phyloP scores from a whole-genome alignment of 2,797 vertebrate genomes.

The Atherinosoma microstoma region DNA sequence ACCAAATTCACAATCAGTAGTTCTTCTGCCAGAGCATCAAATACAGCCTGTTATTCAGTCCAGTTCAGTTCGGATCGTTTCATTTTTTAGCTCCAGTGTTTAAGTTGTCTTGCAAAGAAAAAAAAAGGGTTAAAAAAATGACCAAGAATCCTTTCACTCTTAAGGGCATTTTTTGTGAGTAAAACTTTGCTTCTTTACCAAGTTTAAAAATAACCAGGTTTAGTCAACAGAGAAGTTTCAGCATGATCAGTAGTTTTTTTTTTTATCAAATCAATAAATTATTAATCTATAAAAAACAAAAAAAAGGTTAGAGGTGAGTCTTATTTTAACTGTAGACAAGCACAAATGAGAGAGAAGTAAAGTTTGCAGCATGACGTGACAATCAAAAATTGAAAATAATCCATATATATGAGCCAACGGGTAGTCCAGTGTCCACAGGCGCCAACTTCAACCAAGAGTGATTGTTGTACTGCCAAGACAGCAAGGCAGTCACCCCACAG shows the following conservation, averaged over 20 bases:
- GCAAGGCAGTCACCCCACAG: conserved; percentile 14
- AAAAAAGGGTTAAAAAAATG: background rate
- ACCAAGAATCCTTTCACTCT: conserved; percentile 6
- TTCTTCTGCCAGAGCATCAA: conserved; percentile 55
- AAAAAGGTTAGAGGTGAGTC: conserved; percentile 64
- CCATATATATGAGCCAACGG: conserved; percentile 23
- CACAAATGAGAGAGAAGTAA: conserved; percentile 14
- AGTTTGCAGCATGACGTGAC: conserved; percentile 32
- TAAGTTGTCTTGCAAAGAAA: conserved; percentile 14
- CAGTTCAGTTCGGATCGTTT: conserved; percentile 19
- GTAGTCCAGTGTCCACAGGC: conserved; percentile 68
- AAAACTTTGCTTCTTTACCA: conserved; percentile 62
- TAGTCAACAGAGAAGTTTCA: conserved; percentile 80
- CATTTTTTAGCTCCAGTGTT: conserved; percentile 75
- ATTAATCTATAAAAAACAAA: conserved; percentile 88
- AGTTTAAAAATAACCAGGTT: conserved; percentile 66
- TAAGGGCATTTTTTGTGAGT: conserved; percentile 45
- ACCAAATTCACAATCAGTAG: conserved; percentile 79
- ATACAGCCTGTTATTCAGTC: background rate
- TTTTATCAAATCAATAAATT: conserved; percentile 92
- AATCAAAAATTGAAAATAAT: conserved; percentile 33
- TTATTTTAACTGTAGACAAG: conserved; percentile 21
- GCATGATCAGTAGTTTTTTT: conserved; percentile 79
- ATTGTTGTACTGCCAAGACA: conserved; percentile 8
- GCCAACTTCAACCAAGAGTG: conserved; percentile 49